Evolutionary conservation across 2,888 invertebrate species (phyloP).

Genomic region (Pseudeuparius sepicola): DNA sequence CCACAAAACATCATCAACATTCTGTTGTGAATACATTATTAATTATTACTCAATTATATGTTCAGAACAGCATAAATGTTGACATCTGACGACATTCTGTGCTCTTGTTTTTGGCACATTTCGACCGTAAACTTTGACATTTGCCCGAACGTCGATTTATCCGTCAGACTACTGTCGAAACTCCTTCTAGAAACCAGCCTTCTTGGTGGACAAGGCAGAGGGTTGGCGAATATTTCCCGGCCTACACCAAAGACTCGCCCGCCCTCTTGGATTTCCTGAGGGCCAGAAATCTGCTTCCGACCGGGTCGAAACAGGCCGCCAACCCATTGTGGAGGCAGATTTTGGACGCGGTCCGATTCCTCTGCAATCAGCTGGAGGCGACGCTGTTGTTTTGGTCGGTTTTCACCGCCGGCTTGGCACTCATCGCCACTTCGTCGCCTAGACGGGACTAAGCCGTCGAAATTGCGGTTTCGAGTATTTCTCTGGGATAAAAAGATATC

Average conservation of each 20-base stretch:
- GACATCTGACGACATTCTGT: too few species aligned
- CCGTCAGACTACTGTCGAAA: too few species aligned
- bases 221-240: slow-evolving; percentile 49
- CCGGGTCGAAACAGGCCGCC: slow-evolving; percentile 33
- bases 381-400: slow-evolving; percentile 46
- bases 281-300: slow-evolving; percentile 45
- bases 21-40: too few species aligned
- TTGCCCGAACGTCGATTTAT: too few species aligned
- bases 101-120: too few species aligned
- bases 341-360: slow-evolving; percentile 41
- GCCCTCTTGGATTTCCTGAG: slow-evolving; percentile 48
- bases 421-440: slow-evolving; percentile 39
- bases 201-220: slow-evolving; percentile 49
- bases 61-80: too few species aligned
- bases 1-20: too few species aligned
- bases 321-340: slow-evolving; percentile 39
- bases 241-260: slow-evolving; percentile 47
- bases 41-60: too few species aligned
- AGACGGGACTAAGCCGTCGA: too few species aligned
- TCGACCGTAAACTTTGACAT: too few species aligned
- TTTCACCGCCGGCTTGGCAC: slow-evolving; percentile 46
- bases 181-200: slow-evolving; percentile 34
- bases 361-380: slow-evolving; percentile 42
- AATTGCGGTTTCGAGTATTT: too few species aligned
- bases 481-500: too few species aligned